phyloP scores from a whole-genome alignment of 35 echinoderm and acorn worm genomes.

The Ophioderma brevispina region DNA sequence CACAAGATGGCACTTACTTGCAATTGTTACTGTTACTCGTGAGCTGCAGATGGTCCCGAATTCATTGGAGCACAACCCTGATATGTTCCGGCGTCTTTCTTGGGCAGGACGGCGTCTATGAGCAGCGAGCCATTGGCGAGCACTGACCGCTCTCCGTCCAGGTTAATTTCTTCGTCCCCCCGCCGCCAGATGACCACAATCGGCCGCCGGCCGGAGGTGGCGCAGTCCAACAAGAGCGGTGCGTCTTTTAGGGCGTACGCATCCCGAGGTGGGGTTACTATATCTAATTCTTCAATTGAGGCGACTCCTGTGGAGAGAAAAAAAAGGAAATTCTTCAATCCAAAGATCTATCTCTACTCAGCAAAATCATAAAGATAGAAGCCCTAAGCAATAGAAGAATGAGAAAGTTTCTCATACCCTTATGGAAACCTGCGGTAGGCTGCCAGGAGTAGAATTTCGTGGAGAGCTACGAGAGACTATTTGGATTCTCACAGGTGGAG shows the following conservation, averaged over 20 bases:
- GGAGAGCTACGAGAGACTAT: too few relatives aligned
- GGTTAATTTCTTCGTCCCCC: neutral
- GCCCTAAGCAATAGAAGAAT: too few relatives aligned
- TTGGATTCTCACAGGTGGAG: too few relatives aligned
- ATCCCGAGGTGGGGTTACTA: neutral
- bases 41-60: neutral
- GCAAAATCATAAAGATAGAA: too few relatives aligned
- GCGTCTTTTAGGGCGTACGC: slow-evolving; percentile 8
- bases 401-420: too few relatives aligned
- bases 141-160: neutral
- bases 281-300: neutral
- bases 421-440: too few relatives aligned
- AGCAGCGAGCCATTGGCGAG: neutral
- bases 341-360: too few relatives aligned
- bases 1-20: neutral
- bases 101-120: neutral
- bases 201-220: neutral
- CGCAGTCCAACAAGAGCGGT: neutral
- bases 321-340: too few relatives aligned
- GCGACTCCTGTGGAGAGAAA: too few relatives aligned
- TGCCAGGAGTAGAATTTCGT: too few relatives aligned
- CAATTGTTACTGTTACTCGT: neutral
- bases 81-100: neutral
- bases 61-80: neutral
- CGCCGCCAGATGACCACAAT: neutral